phyloP scores from a whole-genome alignment of 1,140 invertebrate species.

The Drosophila setifemur region DNA sequence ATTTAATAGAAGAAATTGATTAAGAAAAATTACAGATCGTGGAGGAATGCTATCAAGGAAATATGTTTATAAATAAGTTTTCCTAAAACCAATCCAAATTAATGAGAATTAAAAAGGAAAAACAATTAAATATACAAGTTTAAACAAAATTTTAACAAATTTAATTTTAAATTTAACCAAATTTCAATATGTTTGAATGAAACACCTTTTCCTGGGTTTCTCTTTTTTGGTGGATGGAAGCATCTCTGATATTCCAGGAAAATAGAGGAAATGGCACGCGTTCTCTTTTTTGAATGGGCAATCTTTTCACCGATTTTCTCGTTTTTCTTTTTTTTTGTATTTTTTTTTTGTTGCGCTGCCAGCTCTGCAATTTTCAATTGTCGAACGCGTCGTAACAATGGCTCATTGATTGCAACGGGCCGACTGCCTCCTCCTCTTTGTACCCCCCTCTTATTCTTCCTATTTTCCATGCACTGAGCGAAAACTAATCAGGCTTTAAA shows the following conservation, averaged over 20 bases:
- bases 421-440: constrained; percentile 3
- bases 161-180: too few relatives aligned
- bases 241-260: too few relatives aligned
- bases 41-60: too few relatives aligned
- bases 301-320: constrained; percentile 2
- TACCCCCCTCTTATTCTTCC: not conserved
- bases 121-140: not conserved
- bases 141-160: not conserved
- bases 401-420: constrained; percentile 62
- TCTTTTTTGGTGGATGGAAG: too few relatives aligned
- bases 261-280: constrained; percentile 18
- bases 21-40: too few relatives aligned
- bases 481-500: too few relatives aligned
- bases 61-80: too few relatives aligned
- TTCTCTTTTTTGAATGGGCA: constrained; percentile 4
- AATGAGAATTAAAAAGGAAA: not conserved
- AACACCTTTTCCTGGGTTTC: too few relatives aligned
- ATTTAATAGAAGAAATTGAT: too few relatives aligned
- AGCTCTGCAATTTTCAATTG: constrained; percentile 63
- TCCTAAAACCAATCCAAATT: too few relatives aligned
- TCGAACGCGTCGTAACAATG: constrained; percentile 71
- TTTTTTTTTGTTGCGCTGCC: constrained; percentile 27
- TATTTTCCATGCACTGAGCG: not conserved
- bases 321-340: constrained; percentile 9
- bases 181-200: too few relatives aligned